phyloP scores from a whole-genome alignment of 2,797 vertebrate species.

The Gila robusta region DNA sequence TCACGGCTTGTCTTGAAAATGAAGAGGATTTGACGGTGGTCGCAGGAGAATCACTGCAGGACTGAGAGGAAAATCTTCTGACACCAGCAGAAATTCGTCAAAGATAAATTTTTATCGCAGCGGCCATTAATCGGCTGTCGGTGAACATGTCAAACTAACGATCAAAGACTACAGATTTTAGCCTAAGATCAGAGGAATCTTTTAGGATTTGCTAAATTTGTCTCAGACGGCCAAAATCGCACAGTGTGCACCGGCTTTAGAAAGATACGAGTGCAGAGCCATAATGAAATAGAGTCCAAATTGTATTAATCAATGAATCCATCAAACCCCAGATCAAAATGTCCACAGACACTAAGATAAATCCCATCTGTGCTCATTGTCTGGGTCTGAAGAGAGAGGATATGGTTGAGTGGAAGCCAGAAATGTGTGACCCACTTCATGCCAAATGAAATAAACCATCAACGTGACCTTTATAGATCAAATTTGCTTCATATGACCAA shows the following conservation, averaged over 20 bases:
- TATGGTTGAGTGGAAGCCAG: slow-evolving; percentile 9
- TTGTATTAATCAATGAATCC: background rate
- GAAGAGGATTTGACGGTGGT: too few species aligned
- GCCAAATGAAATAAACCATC: slow-evolving; percentile 1
- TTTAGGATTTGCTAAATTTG: too few species aligned
- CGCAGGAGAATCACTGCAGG: too few species aligned
- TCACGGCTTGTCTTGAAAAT: too few species aligned
- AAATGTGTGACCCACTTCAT: slow-evolving; percentile 44
- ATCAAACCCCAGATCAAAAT: slow-evolving; percentile 1
- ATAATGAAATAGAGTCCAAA: background rate
- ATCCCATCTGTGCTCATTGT: slow-evolving; percentile 15
- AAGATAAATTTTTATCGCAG: too few species aligned
- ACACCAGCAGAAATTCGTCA: too few species aligned
- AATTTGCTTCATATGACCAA: slow-evolving; percentile 15
- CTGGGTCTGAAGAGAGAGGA: background rate
- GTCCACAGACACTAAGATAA: background rate
- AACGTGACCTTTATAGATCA: slow-evolving; percentile 29
- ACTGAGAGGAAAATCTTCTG: too few species aligned
- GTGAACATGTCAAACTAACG: too few species aligned
- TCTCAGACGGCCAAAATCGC: too few species aligned
- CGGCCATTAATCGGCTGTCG: too few species aligned
- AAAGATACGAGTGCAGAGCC: background rate
- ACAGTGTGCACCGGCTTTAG: background rate
- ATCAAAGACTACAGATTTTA: too few species aligned
- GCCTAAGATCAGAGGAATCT: too few species aligned